These are phyloP conservation scores for Venustaconcha ellipsiformis DNA, from an alignment of 1,140 invertebrate genomes.

Conservation along the genomic window DNA sequence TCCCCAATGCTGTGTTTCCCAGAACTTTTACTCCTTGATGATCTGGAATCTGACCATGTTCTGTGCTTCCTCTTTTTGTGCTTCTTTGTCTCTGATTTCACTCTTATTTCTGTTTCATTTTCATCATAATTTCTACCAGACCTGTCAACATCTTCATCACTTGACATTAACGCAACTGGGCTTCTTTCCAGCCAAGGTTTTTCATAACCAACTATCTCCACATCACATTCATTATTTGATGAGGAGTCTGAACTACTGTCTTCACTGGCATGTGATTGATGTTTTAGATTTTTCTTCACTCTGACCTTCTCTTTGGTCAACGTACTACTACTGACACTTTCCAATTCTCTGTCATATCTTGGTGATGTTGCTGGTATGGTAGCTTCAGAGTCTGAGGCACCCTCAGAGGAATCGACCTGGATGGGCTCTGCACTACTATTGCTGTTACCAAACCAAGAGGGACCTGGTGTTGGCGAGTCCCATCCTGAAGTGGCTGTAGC, in stretches of 20 bases:
- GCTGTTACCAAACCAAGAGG: constrained; percentile 34
- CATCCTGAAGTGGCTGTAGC: constrained; percentile 43
- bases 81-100: constrained; percentile 8
- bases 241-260: constrained; percentile 10
- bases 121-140: background rate
- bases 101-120: background rate
- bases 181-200: constrained; percentile 71
- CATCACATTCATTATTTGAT: constrained; percentile 18
- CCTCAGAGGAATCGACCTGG: background rate
- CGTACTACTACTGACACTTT: background rate
- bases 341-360: background rate
- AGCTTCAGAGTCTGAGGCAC: constrained; percentile 2
- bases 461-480: constrained; percentile 59
- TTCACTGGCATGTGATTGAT: background rate
- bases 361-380: constrained; percentile 21
- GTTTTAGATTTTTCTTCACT: constrained; percentile 2
- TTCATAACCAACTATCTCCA: constrained; percentile 68
- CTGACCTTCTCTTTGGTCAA: constrained; percentile 2
- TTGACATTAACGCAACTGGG: constrained; percentile 69
- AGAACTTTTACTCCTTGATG: background rate
- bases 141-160: constrained; percentile 28
- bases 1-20: background rate
- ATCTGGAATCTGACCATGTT: constrained; percentile 8
- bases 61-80: background rate
- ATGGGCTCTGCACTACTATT: constrained; percentile 10